phyloP scores from a whole-genome alignment of 1,140 invertebrate genomes.

The Solenopsis fugax region DNA sequence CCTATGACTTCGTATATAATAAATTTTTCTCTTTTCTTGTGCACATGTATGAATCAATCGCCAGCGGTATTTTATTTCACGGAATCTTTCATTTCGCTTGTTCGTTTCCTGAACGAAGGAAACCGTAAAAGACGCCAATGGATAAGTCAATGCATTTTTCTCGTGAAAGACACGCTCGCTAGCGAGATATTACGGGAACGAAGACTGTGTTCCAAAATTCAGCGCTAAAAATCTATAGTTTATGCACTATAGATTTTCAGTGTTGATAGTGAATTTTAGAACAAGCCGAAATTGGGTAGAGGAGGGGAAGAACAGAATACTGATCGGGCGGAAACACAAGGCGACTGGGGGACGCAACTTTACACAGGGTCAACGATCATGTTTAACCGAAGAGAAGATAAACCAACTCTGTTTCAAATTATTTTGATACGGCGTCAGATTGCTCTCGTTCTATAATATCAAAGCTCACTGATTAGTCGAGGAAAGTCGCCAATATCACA shows the following conservation, averaged over 20 bases:
- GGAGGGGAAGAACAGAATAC: neutral
- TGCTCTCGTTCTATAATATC: neutral
- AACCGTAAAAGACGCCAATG: neutral
- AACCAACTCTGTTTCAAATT: neutral
- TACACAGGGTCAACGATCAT: neutral
- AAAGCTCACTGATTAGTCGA: neutral
- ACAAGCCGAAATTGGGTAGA: neutral
- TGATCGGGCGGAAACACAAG: neutral
- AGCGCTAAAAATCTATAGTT: too few relatives aligned
- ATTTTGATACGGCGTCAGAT: neutral
- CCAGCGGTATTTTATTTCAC: neutral
- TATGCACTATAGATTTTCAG: too few relatives aligned
- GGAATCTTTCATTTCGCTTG: neutral
- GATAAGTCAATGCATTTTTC: slow-evolving; percentile 42
- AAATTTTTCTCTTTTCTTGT: slow-evolving; percentile 6
- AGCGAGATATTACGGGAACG: neutral
- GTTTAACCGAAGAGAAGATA: neutral
- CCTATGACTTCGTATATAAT: slow-evolving; percentile 35
- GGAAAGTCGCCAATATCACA: too few relatives aligned
- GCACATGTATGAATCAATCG: neutral
- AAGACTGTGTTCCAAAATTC: neutral
- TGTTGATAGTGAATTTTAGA: too few relatives aligned
- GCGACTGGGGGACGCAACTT: neutral
- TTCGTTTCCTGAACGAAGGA: slow-evolving; percentile 1
- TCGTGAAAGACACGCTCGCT: neutral